Evolutionary conservation across 2,888 invertebrate genomes (phyloP).

Genomic region (Cephus pygmeus): DNA sequence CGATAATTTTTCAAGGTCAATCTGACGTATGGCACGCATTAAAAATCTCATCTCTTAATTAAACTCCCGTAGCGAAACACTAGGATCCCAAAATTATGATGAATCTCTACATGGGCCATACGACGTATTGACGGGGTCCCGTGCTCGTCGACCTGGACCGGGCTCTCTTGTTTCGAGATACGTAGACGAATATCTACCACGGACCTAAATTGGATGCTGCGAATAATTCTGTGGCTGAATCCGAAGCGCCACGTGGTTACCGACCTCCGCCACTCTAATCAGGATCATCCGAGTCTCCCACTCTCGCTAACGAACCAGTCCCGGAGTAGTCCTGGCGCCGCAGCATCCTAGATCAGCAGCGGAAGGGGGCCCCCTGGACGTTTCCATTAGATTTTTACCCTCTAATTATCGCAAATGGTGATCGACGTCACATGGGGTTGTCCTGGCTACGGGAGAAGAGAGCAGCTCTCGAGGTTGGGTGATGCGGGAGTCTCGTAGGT

Average conservation of each 20-base stretch:
- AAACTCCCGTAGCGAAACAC: not conserved
- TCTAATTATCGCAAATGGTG: not conserved
- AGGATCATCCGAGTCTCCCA: slow-evolving; percentile 6
- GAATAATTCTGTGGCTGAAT: not conserved
- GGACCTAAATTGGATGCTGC: not conserved
- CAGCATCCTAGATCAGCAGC: not conserved
- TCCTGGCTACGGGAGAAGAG: not conserved
- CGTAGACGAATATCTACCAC: not conserved
- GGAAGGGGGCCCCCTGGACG: not conserved
- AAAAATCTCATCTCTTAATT: not conserved
- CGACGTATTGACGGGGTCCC: not conserved
- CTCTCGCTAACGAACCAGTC: slow-evolving; percentile 9
- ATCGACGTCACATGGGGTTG: not conserved
- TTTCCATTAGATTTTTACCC: slow-evolving; percentile 1
- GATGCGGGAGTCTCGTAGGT: no score
- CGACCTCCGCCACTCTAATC: not conserved
- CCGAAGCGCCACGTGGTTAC: not conserved
- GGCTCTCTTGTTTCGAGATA: not conserved
- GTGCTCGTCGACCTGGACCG: not conserved
- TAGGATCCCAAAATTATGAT: not conserved
- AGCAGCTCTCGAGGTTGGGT: not conserved
- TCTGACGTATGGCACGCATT: not conserved
- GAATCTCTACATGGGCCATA: not conserved
- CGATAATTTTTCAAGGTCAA: not conserved
- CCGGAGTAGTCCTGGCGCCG: not conserved